A percentile compares a stretch with the other conserved stretches of the same genome.
phyloP scores from a whole-genome alignment of 2,888 invertebrate genomes.

The Rhamnusium bicolor region DNA sequence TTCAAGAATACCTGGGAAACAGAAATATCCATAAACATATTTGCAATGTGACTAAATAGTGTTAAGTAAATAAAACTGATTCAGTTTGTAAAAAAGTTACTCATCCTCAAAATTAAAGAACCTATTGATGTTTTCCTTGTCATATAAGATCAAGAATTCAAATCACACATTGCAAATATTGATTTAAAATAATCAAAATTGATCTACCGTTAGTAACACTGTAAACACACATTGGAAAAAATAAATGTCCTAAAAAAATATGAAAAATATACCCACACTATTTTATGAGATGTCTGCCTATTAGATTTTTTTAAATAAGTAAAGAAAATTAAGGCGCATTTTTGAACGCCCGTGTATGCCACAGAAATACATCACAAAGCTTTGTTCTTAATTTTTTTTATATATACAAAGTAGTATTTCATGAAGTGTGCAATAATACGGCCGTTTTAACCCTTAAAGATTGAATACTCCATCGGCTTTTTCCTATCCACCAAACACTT shows the following conservation, averaged over 20 bases:
- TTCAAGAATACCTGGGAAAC: no score
- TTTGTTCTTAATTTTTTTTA: neutral
- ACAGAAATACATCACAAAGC: neutral
- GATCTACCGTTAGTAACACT: neutral
- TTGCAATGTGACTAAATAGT: neutral
- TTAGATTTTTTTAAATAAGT: no score
- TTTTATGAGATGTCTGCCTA: no score
- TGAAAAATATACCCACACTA: no score
- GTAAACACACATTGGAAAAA: no score
- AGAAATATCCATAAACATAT: no score
- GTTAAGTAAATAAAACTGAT: no score
- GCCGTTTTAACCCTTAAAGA: neutral
- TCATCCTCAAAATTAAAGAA: neutral
- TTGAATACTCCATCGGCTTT: neutral
- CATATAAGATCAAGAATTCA: neutral
- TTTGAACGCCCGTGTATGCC: neutral
- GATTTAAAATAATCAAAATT: neutral
- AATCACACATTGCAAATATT: neutral
- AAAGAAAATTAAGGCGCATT: no score
- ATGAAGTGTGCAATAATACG: no score
- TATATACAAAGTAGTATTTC: no score
- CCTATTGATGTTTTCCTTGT: neutral
- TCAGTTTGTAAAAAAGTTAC: no score
- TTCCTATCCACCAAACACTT: neutral
- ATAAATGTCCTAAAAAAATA: no score